Percentiles rank a stretch among this genome's conserved stretches.
phyloP scores from a whole-genome alignment of 2,113 vertebrate species.

The Clarias gariepinus region DNA sequence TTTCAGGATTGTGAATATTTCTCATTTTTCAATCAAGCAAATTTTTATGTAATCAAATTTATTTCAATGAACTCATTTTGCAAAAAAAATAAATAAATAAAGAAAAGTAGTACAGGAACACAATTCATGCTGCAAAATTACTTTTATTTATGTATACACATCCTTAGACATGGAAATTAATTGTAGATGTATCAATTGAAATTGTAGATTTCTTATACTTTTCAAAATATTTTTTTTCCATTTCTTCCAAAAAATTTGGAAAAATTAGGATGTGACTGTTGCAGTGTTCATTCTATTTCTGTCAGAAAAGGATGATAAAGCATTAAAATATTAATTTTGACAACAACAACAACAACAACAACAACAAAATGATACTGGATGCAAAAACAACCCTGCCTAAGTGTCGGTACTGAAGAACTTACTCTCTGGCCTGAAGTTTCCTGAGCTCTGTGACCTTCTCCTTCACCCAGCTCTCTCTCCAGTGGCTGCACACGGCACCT shows the following conservation, averaged over 20 bases:
- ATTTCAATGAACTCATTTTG: too few relatives aligned
- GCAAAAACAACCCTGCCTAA: not conserved
- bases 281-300: not conserved
- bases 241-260: not conserved
- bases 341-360: not conserved
- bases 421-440: conserved; percentile 37
- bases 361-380: not conserved
- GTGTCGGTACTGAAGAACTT: not conserved
- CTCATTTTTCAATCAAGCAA: not conserved
- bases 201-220: too few relatives aligned
- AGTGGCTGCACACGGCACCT: conserved; percentile 40
- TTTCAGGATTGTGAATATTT: not conserved
- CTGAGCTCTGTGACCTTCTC: conserved; percentile 37
- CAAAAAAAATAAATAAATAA: too few relatives aligned
- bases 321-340: not conserved
- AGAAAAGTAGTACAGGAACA: not conserved
- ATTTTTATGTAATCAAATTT: not conserved
- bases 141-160: conserved; percentile 17
- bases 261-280: not conserved
- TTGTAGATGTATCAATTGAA: too few relatives aligned
- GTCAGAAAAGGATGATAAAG: not conserved
- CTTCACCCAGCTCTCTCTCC: conserved; percentile 40
- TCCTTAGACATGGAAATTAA: too few relatives aligned
- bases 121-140: not conserved
- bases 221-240: too few relatives aligned